Conservation (phyloP, 2,888 invertebrate species). For the Panzeria rudis region DNA sequence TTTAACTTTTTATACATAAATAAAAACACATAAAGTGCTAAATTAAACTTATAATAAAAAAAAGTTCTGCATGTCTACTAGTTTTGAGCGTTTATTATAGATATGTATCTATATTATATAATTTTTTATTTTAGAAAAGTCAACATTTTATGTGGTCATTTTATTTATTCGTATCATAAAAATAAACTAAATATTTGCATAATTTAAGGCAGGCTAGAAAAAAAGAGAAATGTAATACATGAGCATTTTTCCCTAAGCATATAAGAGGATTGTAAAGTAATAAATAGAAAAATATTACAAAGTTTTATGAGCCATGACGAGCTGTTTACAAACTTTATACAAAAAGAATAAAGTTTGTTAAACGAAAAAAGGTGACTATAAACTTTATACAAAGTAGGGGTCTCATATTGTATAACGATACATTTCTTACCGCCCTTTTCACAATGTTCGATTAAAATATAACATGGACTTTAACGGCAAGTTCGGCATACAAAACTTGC, state of each 20-base stretch:
- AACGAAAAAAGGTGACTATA: too few relatives aligned
- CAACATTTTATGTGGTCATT: conserved; percentile 66
- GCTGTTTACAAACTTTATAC: too few relatives aligned
- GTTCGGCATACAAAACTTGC: too few relatives aligned
- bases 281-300: not conserved
- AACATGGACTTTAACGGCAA: too few relatives aligned
- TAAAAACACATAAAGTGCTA: not conserved
- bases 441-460: too few relatives aligned
- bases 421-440: too few relatives aligned
- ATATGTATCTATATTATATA: conserved; percentile 24
- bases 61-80: not conserved
- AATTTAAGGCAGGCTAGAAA: conserved; percentile 58
- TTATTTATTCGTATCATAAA: conserved; percentile 69
- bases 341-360: too few relatives aligned
- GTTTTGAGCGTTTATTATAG: conserved; percentile 19
- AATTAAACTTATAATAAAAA: not conserved
- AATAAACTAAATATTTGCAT: conserved; percentile 62
- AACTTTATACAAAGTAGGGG: too few relatives aligned
- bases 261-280: conserved; percentile 37
- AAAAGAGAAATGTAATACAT: conserved; percentile 7
- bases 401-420: too few relatives aligned
- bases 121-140: conserved; percentile 33
- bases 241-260: conserved; percentile 14
- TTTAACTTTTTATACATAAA: not conserved
- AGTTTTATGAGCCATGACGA: not conserved